Percentiles rank a stretch among this genome's conserved stretches.
Evolutionary conservation across 2,888 invertebrate species (phyloP).

Genomic region (Patella ulyssiponensis): DNA sequence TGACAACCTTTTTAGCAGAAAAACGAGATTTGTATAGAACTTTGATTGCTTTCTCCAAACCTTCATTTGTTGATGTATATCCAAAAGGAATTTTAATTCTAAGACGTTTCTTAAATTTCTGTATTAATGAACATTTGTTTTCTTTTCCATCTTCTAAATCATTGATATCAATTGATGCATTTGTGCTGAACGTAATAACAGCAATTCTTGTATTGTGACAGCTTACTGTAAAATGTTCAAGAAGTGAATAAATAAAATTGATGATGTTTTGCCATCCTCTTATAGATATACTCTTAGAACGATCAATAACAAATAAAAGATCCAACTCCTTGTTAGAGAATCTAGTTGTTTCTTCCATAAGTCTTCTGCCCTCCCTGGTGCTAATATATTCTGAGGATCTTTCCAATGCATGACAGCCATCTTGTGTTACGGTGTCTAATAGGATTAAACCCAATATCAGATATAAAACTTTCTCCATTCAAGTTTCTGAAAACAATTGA

Average conservation of each 20-base stretch:
- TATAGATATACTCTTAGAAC: conserved; percentile 44
- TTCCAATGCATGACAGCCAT: no score
- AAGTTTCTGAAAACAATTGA: no score
- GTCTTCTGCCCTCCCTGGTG: not conserved
- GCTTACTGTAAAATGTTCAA: conserved; percentile 55
- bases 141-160: conserved; percentile 41
- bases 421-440: no score
- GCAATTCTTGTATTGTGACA: conserved; percentile 51
- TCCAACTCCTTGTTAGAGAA: conserved; percentile 37
- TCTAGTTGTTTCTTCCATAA: not conserved
- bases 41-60: conserved; percentile 36
- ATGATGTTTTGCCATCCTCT: conserved; percentile 48
- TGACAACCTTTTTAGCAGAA: conserved; percentile 44
- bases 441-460: no score
- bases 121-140: conserved; percentile 48
- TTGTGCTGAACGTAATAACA: conserved; percentile 48
- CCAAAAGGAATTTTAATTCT: conserved; percentile 41
- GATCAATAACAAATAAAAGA: conserved; percentile 52
- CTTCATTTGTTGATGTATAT: conserved; percentile 50
- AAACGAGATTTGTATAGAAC: conserved; percentile 36
- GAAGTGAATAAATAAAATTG: conserved; percentile 45
- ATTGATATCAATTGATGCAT: conserved; percentile 45
- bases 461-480: no score
- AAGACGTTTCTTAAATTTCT: conserved; percentile 28
- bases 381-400: no score